Base-by-base conservation (phyloP, 30 jellyfish, hydroid and myxozoan species). In the Hydractinia echinata region DNA sequence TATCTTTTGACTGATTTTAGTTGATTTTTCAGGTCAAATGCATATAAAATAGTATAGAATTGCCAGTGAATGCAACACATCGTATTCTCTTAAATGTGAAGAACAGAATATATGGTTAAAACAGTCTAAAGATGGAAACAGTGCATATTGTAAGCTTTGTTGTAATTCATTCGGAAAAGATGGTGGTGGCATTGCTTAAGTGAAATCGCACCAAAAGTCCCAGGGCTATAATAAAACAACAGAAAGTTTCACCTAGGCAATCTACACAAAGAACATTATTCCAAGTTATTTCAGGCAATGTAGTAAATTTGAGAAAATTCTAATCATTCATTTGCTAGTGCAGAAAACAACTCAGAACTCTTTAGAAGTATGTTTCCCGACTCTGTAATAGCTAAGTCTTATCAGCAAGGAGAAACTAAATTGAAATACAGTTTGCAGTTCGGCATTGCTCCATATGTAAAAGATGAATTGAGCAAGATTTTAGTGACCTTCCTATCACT, bases 311-410 rank as follows among this genome's bases (percentile, higher is more conserved):
- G n/a, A n/a, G n/a, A n/a, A n/a, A n/a, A n/a, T n/a, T n/a, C n/a
- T n/a, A n/a, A n/a, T n/a, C n/a, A n/a, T n/a, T n/a, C n/a, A n/a
- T n/a, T n/a, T n/a, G n/a, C n/a, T n/a, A n/a, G n/a, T n/a, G n/a
- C 68, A 56, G 68, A 56, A 56, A 56, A 56, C n/a, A n/a, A 56
- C 68, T 56, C 68, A 56, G 68, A 56, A 56, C 68, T 56, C 13
- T 56, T 56, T 56, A 56, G 68, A 56, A 56, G 68, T 56, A 56
- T 56, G 68, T 56, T 56, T 56, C 68, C 68, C n/a, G 68, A 56
- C 68, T 56, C 68, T 56, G 68, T 9, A 56, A 56, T 56, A 56
- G 68, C 68, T 56, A 56, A 56, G 68, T 56, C n/a, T n/a, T n/a
- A n/a, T n/a, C 68, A 56, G 68, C 68, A 56, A 56, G 68, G 68